Evolutionary conservation across 2,888 invertebrate genomes (phyloP), one percentile per base, ranked within the genome.

Genomic region (Cistogaster globosa): DNA sequence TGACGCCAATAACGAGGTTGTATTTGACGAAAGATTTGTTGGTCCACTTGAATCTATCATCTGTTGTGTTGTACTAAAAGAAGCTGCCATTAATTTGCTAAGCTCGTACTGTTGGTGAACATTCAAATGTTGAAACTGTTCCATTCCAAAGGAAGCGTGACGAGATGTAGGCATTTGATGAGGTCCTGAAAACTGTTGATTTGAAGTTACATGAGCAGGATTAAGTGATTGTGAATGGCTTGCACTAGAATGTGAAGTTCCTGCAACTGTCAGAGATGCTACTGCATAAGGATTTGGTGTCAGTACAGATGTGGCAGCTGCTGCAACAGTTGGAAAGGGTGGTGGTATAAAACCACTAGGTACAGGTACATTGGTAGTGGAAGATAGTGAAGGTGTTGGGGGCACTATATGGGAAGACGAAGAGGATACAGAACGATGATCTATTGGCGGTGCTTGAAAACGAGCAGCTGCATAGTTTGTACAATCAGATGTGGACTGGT

Each of bases 261-360:
- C 74, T 71, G 84, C 51, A 78, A 81, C 38, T 53, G 74, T 60
- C 8, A 84, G 48, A 16, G 84, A 71, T 2, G 78, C 45, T 38
- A 82, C 77, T 51, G 89, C 88, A 86, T 89, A 90, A 12, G 90
- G 90, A 86, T 90, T 91, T 38, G 91, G 89, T 11, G 90, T 89
- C 14, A 92, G 88, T 78, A 91, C 91, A 14, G 91, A 88, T 12
- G 88, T 87, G n/a, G 87, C 85, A 71, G 75, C 87, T 65, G 88
- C 75, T 57, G 88, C 82, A 79, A 84, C 87, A 57, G 88, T 87
- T 51, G 88, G 87, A 87, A 90, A 91, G 45, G 89, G 86, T 76
- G 91, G 90, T 79, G 91, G 90, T 77, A 90, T 88, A 86, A 91
- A 91, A 65, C 90, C 90, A 84, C 90, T 89, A 80, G 90, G 89